A percentile compares a stretch with the other conserved stretches of the same genome.
phyloP scores from a whole-genome alignment of 2,888 invertebrate species.

The Folsomia candida region DNA sequence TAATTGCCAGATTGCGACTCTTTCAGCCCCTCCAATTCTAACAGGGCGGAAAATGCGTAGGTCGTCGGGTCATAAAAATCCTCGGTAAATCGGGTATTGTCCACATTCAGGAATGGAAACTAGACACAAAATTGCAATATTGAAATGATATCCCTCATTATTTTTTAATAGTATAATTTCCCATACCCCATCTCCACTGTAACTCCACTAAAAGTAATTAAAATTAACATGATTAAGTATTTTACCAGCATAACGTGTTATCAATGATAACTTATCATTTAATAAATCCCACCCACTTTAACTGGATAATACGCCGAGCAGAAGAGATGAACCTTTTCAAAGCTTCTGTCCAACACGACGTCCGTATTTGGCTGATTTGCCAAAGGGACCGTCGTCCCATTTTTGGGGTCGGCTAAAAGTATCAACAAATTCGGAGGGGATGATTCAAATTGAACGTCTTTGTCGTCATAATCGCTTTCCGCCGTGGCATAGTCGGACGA shows the following conservation, averaged over 20 bases:
- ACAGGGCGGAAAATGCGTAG: constrained; percentile 41
- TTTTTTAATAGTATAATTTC: not conserved
- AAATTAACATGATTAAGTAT: too few species aligned
- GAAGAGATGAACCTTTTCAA: constrained; percentile 42
- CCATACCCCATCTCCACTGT: constrained; percentile 6
- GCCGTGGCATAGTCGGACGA: too few species aligned
- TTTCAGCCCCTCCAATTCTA: constrained; percentile 38
- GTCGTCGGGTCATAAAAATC: constrained; percentile 45
- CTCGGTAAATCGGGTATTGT: constrained; percentile 39
- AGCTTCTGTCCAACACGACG: constrained; percentile 28
- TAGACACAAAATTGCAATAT: constrained; percentile 24
- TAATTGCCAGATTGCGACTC: constrained; percentile 44
- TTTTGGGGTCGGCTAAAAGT: constrained; percentile 34
- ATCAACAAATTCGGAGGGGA: constrained; percentile 40
- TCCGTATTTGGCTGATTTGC: constrained; percentile 34
- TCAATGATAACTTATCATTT: too few species aligned
- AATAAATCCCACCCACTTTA: constrained; percentile 32
- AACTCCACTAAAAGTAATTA: too few species aligned
- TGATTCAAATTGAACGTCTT: constrained; percentile 38
- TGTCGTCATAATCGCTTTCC: constrained; percentile 37
- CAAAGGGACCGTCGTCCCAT: constrained; percentile 35
- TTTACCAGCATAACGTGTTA: too few species aligned
- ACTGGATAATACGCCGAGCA: constrained; percentile 44
- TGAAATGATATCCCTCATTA: not conserved
- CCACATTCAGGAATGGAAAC: constrained; percentile 45